Evolutionary conservation across 1,140 invertebrate species (phyloP).

Genomic region (Drosophila parvula): DNA sequence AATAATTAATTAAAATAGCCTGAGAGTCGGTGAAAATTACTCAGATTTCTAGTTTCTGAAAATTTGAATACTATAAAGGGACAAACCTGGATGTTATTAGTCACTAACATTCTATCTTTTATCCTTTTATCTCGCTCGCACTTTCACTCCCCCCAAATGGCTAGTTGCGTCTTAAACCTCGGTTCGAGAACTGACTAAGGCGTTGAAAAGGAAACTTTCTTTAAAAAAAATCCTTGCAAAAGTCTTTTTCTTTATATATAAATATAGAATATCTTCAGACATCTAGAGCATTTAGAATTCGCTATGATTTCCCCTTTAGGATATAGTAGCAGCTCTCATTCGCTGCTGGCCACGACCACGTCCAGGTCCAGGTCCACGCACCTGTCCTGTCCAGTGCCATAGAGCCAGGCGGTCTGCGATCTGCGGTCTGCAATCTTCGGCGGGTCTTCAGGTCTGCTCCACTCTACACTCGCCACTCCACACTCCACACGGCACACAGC

Average conservation of each 20-base stretch:
- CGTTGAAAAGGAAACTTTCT: neutral
- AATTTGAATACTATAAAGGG: neutral
- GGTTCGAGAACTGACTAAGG: neutral
- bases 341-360: slow-evolving; percentile 47
- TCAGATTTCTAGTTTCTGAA: too few relatives aligned
- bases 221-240: neutral
- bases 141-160: too few relatives aligned
- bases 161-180: neutral
- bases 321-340: slow-evolving; percentile 28
- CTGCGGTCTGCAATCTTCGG: slow-evolving; percentile 44
- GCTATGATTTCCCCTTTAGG: neutral
- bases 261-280: neutral
- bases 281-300: slow-evolving; percentile 21
- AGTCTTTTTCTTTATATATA: too few relatives aligned
- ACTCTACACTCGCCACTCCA: neutral
- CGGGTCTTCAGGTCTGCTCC: slow-evolving; percentile 37
- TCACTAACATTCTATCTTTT: neutral
- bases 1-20: too few relatives aligned
- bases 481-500: too few relatives aligned
- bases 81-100: neutral
- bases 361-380: slow-evolving; percentile 31
- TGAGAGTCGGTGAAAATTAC: too few relatives aligned
- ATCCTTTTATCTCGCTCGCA: neutral
- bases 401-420: slow-evolving; percentile 75
- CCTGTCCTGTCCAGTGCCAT: slow-evolving; percentile 62